Conservation (phyloP, 2,113 vertebrate species). For the Apodemus speciosus region DNA sequence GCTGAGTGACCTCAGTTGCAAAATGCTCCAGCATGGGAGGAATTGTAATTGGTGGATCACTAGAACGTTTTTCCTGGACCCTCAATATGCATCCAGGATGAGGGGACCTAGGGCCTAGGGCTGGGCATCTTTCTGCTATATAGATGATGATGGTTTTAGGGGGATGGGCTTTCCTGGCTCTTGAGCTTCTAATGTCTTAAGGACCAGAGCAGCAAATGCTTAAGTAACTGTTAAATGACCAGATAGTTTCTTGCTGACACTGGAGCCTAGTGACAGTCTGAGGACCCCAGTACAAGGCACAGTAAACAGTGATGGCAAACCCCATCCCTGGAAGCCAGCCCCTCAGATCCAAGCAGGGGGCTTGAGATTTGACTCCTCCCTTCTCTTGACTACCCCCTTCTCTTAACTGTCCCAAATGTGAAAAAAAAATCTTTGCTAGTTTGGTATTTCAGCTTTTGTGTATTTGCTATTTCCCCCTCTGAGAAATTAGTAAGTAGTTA, state of each 20-base stretch:
- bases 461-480: conserved; percentile 40
- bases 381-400: not conserved
- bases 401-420: not conserved
- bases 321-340: not conserved
- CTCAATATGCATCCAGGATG: not conserved
- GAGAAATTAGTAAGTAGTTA: conserved; percentile 47
- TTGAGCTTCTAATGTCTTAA: conserved; percentile 1
- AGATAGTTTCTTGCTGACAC: not conserved
- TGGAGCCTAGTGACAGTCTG: not conserved
- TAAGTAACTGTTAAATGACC: not conserved
- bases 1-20: not conserved
- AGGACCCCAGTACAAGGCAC: not conserved
- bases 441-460: conserved; percentile 39
- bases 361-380: no score
- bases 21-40: not conserved
- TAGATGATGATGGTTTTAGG: not conserved
- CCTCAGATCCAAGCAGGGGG: not conserved
- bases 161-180: not conserved
- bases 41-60: not conserved
- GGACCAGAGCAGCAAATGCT: not conserved
- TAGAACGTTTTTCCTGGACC: not conserved
- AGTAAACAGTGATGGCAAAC: not conserved
- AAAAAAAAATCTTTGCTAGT: not conserved
- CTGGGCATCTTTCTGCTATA: not conserved
- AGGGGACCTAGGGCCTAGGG: not conserved